Evolutionary conservation across 2,888 invertebrate genomes (phyloP).

Genomic region (Desoria tigrina): DNA sequence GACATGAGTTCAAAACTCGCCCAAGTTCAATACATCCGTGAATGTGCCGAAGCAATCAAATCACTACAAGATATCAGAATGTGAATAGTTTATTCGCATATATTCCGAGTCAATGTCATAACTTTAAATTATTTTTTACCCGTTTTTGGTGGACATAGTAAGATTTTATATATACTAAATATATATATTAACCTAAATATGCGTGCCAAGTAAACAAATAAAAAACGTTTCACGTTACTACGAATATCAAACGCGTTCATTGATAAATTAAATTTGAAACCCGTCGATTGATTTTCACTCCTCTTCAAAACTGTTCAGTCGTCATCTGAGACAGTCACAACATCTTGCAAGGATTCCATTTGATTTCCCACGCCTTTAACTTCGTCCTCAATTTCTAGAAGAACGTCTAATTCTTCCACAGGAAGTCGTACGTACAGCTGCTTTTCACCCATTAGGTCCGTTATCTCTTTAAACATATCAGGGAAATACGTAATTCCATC

Average conservation of each 20-base stretch:
- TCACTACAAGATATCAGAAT: constrained; percentile 20
- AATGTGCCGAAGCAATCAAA: constrained; percentile 32
- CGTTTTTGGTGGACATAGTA: too few relatives aligned
- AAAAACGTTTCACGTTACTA: too few relatives aligned
- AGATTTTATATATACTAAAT: too few relatives aligned
- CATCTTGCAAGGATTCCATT: background rate
- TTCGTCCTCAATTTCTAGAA: constrained; percentile 44
- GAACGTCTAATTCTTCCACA: constrained; percentile 47
- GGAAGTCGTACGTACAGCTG: constrained; percentile 44
- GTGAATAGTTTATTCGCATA: background rate
- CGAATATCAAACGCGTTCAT: too few relatives aligned
- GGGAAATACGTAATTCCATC: constrained; percentile 51
- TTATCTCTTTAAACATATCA: constrained; percentile 45
- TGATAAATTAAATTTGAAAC: too few relatives aligned
- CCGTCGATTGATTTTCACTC: too few relatives aligned
- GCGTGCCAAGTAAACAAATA: too few relatives aligned
- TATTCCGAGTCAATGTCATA: too few relatives aligned
- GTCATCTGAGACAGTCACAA: background rate
- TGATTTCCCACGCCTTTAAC: background rate
- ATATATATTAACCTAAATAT: too few relatives aligned
- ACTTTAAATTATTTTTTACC: too few relatives aligned
- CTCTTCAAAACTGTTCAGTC: too few relatives aligned
- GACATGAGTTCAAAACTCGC: background rate
- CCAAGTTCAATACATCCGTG: constrained; percentile 23
- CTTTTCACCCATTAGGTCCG: constrained; percentile 45